Evolutionary conservation across 2,113 vertebrate genomes (phyloP).

Genomic region (Mastomys coucha): DNA sequence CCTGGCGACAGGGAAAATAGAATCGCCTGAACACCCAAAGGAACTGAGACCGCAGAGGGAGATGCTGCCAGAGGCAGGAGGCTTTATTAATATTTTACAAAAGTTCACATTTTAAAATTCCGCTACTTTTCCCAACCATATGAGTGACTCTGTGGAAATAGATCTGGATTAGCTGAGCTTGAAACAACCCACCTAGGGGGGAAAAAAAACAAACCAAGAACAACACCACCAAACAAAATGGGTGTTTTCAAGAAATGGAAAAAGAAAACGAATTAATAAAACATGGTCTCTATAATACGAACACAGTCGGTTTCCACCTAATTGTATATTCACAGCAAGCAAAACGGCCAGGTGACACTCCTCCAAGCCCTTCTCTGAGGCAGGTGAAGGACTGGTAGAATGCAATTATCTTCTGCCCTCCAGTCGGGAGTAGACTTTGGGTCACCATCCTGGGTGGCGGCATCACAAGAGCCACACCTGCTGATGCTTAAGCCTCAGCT

Average conservation of each 20-base stretch:
- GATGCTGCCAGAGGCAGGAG: not conserved
- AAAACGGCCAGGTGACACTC: not conserved
- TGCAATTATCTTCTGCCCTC: not conserved
- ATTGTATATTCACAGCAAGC: not conserved
- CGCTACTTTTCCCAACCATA: not conserved
- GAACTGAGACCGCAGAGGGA: not conserved
- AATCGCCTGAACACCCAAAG: not conserved
- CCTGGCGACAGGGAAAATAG: conserved; percentile 4
- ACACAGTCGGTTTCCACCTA: not conserved
- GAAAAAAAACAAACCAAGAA: not conserved
- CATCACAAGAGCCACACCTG: not conserved
- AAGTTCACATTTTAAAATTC: conserved; percentile 58
- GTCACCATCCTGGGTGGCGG: not conserved
- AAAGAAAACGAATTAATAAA: not conserved
- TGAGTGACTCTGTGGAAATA: not conserved
- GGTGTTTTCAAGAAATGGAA: not conserved
- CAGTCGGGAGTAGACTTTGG: not conserved
- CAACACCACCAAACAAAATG: not conserved
- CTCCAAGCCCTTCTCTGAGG: not conserved
- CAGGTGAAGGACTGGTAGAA: not conserved
- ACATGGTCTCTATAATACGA: not conserved
- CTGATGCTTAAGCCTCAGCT: too few species aligned
- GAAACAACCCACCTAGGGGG: not conserved
- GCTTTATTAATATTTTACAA: conserved; percentile 51
- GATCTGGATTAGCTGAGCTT: not conserved